A percentile compares a stretch with the other conserved stretches of the same genome.
phyloP scores from a whole-genome alignment of 2,888 invertebrate genomes.

The Cosmia pyralina region DNA sequence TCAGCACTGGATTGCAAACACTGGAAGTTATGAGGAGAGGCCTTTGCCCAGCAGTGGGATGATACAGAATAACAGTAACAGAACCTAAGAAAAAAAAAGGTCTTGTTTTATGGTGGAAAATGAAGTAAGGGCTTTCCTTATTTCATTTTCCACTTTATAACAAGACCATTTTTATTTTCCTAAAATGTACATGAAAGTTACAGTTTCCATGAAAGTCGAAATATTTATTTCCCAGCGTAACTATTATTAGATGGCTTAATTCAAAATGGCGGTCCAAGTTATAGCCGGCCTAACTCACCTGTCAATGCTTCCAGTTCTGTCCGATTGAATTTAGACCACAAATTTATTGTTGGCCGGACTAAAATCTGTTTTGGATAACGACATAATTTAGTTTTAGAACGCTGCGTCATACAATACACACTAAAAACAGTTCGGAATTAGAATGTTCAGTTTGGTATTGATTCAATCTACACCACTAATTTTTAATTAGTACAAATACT shows the following conservation, averaged over 20 bases:
- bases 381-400: constrained; percentile 48
- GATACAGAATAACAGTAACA: too few species aligned
- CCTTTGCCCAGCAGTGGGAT: too few species aligned
- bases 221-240: constrained; percentile 1
- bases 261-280: constrained; percentile 37
- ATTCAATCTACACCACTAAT: too few species aligned
- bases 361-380: constrained; percentile 56
- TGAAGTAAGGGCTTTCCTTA: too few species aligned
- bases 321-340: constrained; percentile 60
- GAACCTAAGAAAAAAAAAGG: too few species aligned
- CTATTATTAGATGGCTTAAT: constrained; percentile 24
- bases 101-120: too few species aligned
- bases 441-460: background rate
- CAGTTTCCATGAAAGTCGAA: background rate
- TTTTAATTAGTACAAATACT: too few species aligned
- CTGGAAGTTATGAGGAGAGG: too few species aligned
- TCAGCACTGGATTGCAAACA: too few species aligned
- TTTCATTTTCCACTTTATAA: too few species aligned
- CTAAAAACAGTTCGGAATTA: constrained; percentile 21
- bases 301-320: constrained; percentile 47
- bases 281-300: constrained; percentile 45
- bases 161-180: too few species aligned
- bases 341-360: constrained; percentile 54
- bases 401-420: constrained; percentile 12
- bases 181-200: too few species aligned